Evolutionary conservation across 1,140 invertebrate species (phyloP).

Genomic region (Lethocerus indicus): DNA sequence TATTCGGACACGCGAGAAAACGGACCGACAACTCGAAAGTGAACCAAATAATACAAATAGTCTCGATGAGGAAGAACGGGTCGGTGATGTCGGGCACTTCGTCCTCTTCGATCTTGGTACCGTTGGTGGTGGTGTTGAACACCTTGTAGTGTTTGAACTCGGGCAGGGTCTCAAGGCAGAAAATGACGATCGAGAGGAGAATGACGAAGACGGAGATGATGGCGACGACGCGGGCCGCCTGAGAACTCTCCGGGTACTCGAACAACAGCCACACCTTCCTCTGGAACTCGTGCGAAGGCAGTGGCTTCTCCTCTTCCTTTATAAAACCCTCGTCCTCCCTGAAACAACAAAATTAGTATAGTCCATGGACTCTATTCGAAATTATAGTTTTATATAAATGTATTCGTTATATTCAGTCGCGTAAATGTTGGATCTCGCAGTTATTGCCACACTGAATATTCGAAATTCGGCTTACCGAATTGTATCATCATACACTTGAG

Average conservation of each 20-base stretch:
- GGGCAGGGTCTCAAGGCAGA: conserved; percentile 98
- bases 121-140: conserved; percentile 87
- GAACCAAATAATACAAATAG: conserved; percentile 96
- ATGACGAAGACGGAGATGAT: conserved; percentile 99
- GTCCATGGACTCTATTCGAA: too few species aligned
- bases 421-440: too few species aligned
- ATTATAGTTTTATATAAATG: too few species aligned
- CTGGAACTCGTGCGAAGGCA: conserved; percentile 91
- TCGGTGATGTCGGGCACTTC: conserved; percentile 92
- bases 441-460: too few species aligned
- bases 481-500: too few species aligned
- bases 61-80: conserved; percentile 97
- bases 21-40: conserved; percentile 96
- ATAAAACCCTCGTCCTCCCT: conserved; percentile 93
- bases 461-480: too few species aligned
- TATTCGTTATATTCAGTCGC: too few species aligned
- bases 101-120: conserved; percentile 88
- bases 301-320: conserved; percentile 89
- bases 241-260: conserved; percentile 98
- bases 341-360: conserved; percentile 21
- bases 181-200: conserved; percentile 97
- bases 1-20: conserved; percentile 96
- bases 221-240: conserved; percentile 93
- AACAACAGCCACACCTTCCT: conserved; percentile 97
- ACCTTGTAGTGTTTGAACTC: conserved; percentile 99